Conservation (phyloP, 2,797 vertebrate genomes). For the Oreochromis mossambicus region DNA sequence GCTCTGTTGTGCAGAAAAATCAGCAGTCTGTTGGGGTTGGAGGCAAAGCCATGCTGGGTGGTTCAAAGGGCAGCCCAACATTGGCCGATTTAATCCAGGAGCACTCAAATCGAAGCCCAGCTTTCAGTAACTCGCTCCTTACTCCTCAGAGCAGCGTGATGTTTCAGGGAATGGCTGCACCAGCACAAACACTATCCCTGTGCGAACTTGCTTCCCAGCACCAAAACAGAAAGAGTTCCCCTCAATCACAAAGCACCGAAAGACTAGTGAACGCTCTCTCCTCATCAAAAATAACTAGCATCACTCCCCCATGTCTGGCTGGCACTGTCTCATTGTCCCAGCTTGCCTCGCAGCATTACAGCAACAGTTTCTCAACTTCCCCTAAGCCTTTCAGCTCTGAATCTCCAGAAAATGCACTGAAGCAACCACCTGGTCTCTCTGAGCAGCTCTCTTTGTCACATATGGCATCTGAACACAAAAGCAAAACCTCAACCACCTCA, state of each 20-base stretch:
- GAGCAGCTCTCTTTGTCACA: slow-evolving; percentile 77
- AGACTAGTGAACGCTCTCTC: not conserved
- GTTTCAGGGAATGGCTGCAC: not conserved
- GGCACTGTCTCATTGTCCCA: slow-evolving; percentile 72
- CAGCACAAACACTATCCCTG: slow-evolving; percentile 21
- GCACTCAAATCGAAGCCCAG: slow-evolving; percentile 74
- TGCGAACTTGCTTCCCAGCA: slow-evolving; percentile 58
- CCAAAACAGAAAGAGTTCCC: slow-evolving; percentile 32
- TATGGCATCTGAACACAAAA: slow-evolving; percentile 71
- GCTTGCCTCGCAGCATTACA: slow-evolving; percentile 62
- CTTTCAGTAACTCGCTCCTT: slow-evolving; percentile 54
- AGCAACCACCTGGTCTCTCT: slow-evolving; percentile 60
- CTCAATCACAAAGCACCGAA: not conserved
- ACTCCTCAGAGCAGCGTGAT: slow-evolving; percentile 50
- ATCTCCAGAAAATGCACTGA: slow-evolving; percentile 14
- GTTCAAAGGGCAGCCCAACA: slow-evolving; percentile 76
- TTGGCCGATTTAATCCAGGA: slow-evolving; percentile 87
- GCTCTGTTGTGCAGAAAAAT: slow-evolving; percentile 63
- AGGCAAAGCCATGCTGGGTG: slow-evolving; percentile 19
- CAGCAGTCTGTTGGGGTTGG: slow-evolving; percentile 35
- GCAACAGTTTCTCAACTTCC: slow-evolving; percentile 11
- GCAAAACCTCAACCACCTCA: slow-evolving; percentile 61
- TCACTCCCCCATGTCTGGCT: not conserved
- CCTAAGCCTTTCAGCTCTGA: not conserved
- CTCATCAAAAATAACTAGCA: not conserved